phyloP scores from a whole-genome alignment of 2,797 vertebrate genomes.

The Hydrolagus colliei region DNA sequence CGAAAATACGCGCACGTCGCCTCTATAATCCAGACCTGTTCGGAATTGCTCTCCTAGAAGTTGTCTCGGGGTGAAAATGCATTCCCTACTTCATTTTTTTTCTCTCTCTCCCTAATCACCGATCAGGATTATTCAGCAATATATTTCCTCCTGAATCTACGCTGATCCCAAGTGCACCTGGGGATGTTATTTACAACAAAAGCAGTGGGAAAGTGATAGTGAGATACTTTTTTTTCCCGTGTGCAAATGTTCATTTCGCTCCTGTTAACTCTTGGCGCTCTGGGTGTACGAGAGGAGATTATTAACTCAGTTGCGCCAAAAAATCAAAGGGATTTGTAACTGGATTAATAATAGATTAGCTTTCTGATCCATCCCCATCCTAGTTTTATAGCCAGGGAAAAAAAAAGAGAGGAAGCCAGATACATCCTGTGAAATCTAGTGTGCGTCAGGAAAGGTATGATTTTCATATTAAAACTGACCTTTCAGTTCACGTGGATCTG shows the following conservation, averaged over 20 bases:
- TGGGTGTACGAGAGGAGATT: neutral
- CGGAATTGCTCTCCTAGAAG: neutral
- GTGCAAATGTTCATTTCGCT: neutral
- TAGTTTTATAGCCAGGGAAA: neutral
- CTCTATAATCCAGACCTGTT: neutral
- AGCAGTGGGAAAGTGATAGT: neutral
- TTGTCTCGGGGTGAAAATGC: neutral
- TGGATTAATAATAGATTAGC: conserved; percentile 10
- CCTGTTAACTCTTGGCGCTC: neutral
- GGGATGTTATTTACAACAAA: neutral
- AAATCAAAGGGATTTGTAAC: neutral
- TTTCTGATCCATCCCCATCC: neutral
- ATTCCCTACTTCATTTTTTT: too few relatives aligned
- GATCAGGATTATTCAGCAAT: neutral
- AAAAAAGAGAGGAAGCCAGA: neutral
- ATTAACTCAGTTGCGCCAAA: neutral
- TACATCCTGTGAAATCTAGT: neutral
- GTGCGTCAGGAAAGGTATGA: neutral
- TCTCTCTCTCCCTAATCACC: neutral
- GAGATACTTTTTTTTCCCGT: neutral
- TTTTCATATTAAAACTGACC: too few relatives aligned
- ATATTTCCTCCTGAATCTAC: neutral
- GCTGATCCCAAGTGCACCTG: neutral
- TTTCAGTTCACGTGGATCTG: too few relatives aligned
- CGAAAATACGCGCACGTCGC: neutral